Conservation (phyloP, 2,113 vertebrate genomes). For the Xerus inauris region DNA sequence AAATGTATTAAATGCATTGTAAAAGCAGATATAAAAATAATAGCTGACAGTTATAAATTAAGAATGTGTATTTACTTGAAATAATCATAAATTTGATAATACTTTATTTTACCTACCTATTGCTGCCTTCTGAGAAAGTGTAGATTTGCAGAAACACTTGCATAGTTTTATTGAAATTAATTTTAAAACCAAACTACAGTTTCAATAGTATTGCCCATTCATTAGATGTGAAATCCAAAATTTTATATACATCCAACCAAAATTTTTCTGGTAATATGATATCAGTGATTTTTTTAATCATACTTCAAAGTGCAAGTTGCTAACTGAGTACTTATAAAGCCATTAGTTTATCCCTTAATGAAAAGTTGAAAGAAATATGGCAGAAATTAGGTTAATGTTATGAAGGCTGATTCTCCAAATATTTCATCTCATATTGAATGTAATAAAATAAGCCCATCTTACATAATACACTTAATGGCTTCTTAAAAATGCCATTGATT, state of each 20-base stretch:
- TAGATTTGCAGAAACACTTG: neutral
- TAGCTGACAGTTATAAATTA: neutral
- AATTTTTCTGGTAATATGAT: neutral
- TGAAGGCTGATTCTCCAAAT: neutral
- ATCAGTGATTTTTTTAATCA: slow-evolving; percentile 44
- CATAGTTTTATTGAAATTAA: neutral
- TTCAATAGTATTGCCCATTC: neutral
- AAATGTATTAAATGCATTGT: neutral
- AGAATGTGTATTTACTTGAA: neutral
- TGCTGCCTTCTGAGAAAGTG: neutral
- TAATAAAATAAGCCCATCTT: neutral
- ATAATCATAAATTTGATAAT: neutral
- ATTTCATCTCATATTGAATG: neutral
- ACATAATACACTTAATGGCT: neutral
- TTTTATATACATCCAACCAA: neutral
- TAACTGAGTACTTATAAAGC: neutral
- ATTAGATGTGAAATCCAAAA: too few relatives aligned
- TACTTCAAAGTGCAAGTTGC: neutral
- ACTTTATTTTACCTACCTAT: neutral
- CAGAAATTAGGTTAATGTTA: neutral
- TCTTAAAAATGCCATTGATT: slow-evolving; percentile 1
- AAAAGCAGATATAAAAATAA: neutral
- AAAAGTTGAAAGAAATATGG: slow-evolving; percentile 8
- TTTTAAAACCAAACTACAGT: neutral
- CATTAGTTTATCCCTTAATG: slow-evolving; percentile 19